A percentile compares a stretch with the other conserved stretches of the same genome.
Conservation (phyloP, 2,113 vertebrate species). For the mouse (Mus musculus) region DNA sequence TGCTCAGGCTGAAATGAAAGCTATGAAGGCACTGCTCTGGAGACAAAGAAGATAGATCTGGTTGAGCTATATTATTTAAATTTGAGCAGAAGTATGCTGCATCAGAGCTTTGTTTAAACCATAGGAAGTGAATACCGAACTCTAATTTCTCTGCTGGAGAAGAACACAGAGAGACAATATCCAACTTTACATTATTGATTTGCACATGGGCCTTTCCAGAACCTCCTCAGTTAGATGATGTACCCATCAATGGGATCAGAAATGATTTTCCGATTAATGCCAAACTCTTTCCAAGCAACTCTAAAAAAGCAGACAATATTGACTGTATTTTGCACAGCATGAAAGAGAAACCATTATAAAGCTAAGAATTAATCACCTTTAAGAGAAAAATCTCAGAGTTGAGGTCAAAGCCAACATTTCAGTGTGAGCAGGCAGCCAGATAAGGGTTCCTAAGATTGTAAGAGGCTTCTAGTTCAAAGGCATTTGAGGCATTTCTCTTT, state of each 20-base stretch:
- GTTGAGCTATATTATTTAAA: not conserved
- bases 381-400: not conserved
- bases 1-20: not conserved
- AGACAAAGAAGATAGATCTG: not conserved
- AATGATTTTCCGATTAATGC: not conserved
- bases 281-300: not conserved
- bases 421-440: not conserved
- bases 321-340: not conserved
- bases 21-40: not conserved
- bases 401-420: not conserved
- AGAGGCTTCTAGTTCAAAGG: no score
- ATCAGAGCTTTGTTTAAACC: conserved; percentile 25
- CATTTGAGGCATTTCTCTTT: not conserved
- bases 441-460: not conserved
- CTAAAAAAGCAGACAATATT: not conserved
- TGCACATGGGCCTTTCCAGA: not conserved
- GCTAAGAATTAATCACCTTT: not conserved
- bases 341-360: not conserved
- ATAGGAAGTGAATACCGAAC: not conserved
- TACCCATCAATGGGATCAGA: not conserved
- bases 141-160: not conserved
- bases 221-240: not conserved
- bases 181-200: conserved; percentile 18
- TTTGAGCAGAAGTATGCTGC: not conserved
- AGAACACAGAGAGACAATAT: not conserved